Evolutionary conservation across 1,140 invertebrate species (phyloP).

Genomic region (Bathynomus jamesi): DNA sequence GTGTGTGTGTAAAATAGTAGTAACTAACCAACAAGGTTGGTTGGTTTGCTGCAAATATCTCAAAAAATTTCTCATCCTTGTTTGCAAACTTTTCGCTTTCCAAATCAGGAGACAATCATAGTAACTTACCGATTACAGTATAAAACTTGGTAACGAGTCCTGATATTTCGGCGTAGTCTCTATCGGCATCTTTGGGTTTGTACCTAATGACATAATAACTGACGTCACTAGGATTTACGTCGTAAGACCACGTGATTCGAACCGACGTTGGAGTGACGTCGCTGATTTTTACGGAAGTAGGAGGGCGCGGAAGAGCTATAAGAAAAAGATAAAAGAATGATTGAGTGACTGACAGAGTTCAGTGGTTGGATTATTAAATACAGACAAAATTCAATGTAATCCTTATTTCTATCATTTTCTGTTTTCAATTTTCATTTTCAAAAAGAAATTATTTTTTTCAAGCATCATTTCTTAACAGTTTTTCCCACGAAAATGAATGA

Average conservation of each 20-base stretch:
- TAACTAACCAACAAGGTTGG: no score
- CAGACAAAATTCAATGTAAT: background rate
- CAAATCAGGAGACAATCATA: no score
- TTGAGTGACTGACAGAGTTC: no score
- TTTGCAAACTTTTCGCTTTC: no score
- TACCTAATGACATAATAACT: slow-evolving; percentile 93
- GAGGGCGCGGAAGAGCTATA: slow-evolving; percentile 76
- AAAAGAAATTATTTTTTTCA: background rate
- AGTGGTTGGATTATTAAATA: no score
- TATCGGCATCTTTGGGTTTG: slow-evolving; percentile 67
- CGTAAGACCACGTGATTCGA: slow-evolving; percentile 79
- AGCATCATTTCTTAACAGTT: background rate
- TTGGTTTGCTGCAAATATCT: no score
- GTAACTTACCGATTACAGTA: slow-evolving; percentile 60
- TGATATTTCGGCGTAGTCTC: slow-evolving; percentile 60
- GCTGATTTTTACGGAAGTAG: slow-evolving; percentile 75
- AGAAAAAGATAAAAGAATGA: no score
- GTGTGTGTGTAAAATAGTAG: no score
- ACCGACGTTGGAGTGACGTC: slow-evolving; percentile 89
- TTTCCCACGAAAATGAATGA: no score
- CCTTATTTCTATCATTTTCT: background rate
- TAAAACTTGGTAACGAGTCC: slow-evolving; percentile 89
- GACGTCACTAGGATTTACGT: slow-evolving; percentile 63
- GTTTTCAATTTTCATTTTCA: background rate
- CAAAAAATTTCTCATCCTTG: no score